Evolutionary conservation across 2,113 vertebrate genomes (phyloP), one percentile per base, ranked within the genome.

Genomic region (Phrynocephalus versicolor): DNA sequence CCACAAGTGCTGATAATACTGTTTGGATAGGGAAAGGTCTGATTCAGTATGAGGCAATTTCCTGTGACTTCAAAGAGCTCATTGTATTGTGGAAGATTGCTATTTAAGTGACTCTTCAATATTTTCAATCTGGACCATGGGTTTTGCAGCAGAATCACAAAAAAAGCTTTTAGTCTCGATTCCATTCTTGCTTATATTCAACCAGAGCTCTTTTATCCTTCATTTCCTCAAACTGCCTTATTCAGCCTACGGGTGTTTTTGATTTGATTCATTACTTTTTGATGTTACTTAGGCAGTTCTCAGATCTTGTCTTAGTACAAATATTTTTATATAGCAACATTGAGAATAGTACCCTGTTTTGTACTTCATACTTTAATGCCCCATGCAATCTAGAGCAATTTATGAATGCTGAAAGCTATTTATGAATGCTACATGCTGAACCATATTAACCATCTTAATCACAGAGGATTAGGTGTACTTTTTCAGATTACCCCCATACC

Each of bases 261-360:
- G 23, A 81, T 78, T 33, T 79, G 87, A 69, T 84, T 92, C 91
- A 89, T 90, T 90, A 78, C 83, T 85, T 69, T n/a, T 67, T 78
- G 83, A 72, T 86, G 83, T 85, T 65, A 88, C 30, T 45, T 57
- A 0, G 72, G 39, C 35, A 73, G 12, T 19, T 84, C n/a, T 23
- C 21, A 74, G 58, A 70, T 81, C 83, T 89, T 86, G 45, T 67
- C 55, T 82, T 33, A 76, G 18, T 10, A 16, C 41, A 76, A 39
- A 71, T 45, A 35, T 81, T 80, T 76, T 90, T 85, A 86, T 88
- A 67, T 80, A 88, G 75, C 30, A 21, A 86, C 51, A 74, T 51
- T 51, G 45, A 10, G 45, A 51, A 51, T 81, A 83, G 88, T 62
- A 83, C 33, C 86, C 79, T 39, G 30, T 18, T 41, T 74, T 14